Conservation (phyloP, 2,113 vertebrate species). For the Drymodes brunneopygia region DNA sequence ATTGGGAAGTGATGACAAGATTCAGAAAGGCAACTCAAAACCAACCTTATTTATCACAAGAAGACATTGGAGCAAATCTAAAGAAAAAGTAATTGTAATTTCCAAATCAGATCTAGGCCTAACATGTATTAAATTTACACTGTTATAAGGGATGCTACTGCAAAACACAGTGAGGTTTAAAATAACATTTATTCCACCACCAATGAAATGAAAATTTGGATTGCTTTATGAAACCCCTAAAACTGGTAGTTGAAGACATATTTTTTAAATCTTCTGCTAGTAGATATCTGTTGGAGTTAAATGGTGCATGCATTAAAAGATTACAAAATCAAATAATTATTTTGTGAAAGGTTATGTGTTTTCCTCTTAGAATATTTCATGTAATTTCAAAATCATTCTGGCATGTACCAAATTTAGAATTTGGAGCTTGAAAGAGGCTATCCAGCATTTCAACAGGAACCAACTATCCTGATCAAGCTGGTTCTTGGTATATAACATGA, state of each 20-base stretch:
- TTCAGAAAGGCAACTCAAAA: constrained; percentile 6
- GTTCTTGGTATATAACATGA: not conserved
- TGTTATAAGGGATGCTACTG: not conserved
- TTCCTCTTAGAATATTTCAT: not conserved
- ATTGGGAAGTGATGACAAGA: not conserved
- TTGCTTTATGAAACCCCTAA: not conserved
- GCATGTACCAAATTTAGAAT: not conserved
- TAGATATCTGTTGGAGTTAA: not conserved
- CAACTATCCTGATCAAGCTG: not conserved
- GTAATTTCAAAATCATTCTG: not conserved
- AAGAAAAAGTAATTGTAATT: not conserved
- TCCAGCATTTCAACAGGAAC: not conserved
- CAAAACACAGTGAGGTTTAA: not conserved
- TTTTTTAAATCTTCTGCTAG: not conserved
- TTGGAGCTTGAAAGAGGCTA: not conserved
- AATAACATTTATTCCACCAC: not conserved
- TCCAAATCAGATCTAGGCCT: not conserved
- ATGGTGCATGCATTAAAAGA: not conserved
- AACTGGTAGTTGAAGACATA: not conserved
- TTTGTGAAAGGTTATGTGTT: not conserved
- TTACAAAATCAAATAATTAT: not conserved
- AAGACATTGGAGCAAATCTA: not conserved
- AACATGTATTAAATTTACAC: not conserved
- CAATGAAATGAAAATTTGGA: not conserved
- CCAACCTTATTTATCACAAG: not conserved